Evolutionary conservation across 2,888 invertebrate species (phyloP).

Genomic region (Erebia ligea): DNA sequence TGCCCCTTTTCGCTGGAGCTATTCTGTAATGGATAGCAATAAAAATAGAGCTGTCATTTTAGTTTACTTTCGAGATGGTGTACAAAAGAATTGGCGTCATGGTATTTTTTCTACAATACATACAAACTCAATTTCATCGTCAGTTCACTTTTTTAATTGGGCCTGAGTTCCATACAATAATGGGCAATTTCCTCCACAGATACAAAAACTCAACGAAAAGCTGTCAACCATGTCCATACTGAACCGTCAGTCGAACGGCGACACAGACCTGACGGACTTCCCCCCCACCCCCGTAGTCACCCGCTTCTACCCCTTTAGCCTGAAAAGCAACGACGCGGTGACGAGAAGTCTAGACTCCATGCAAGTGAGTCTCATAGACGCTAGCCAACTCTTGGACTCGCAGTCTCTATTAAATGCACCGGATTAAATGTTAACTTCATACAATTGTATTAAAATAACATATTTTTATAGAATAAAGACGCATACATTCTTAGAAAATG

Average conservation of each 20-base stretch:
- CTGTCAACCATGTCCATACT: constrained; percentile 65
- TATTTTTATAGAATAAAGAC: neutral
- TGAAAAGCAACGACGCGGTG: constrained; percentile 47
- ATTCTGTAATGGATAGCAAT: too few relatives aligned
- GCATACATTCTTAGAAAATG: neutral
- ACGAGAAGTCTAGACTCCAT: constrained; percentile 58
- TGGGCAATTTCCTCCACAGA: constrained; percentile 50
- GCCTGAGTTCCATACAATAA: neutral
- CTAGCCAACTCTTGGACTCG: constrained; percentile 86
- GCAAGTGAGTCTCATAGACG: constrained; percentile 85
- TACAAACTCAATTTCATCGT: too few relatives aligned
- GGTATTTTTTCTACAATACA: too few relatives aligned
- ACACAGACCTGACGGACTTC: constrained; percentile 32
- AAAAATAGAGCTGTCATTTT: too few relatives aligned
- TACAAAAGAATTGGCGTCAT: too few relatives aligned
- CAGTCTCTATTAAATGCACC: constrained; percentile 88
- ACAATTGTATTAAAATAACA: neutral
- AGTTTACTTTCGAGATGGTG: too few relatives aligned
- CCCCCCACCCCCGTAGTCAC: constrained; percentile 47
- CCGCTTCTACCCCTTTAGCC: constrained; percentile 76
- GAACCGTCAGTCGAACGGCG: constrained; percentile 58
- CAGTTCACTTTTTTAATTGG: neutral
- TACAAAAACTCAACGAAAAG: constrained; percentile 66
- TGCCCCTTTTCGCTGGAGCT: too few relatives aligned
- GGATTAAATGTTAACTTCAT: constrained; percentile 71